phyloP scores from a whole-genome alignment of 2,797 vertebrate genomes.

The Scomberomorus guttatus region DNA sequence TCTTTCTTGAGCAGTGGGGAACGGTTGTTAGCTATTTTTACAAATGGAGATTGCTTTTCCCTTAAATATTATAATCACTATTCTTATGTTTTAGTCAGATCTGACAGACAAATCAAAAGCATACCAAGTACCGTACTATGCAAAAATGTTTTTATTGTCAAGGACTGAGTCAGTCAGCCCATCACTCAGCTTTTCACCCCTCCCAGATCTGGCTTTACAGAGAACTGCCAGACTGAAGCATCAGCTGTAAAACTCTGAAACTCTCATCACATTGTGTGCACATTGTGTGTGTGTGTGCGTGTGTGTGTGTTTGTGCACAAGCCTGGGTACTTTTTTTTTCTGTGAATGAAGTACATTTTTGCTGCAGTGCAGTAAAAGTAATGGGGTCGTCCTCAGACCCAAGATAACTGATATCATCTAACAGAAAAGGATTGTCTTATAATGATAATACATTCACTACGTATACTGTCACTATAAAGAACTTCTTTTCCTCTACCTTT shows the following conservation, averaged over 20 bases:
- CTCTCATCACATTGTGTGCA: neutral
- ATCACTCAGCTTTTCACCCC: conserved; percentile 22
- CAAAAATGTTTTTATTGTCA: conserved; percentile 4
- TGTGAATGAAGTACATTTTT: conserved; percentile 29
- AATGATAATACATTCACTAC: neutral
- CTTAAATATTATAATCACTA: neutral
- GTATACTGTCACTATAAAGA: neutral
- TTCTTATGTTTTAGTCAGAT: neutral
- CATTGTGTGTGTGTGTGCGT: neutral
- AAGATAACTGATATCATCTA: conserved; percentile 30
- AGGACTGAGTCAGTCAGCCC: conserved; percentile 11
- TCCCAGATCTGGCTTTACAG: conserved; percentile 22
- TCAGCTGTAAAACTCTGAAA: conserved; percentile 41
- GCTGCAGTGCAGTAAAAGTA: conserved; percentile 72
- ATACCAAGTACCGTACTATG: neutral
- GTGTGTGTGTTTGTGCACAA: conserved; percentile 4
- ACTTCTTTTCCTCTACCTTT: neutral
- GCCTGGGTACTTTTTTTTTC: neutral
- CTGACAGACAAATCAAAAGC: neutral
- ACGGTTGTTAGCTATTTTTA: neutral
- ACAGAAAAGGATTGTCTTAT: neutral
- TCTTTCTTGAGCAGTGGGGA: neutral
- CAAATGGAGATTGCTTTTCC: neutral
- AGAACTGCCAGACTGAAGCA: conserved; percentile 40
- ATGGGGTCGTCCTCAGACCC: conserved; percentile 23